Evolutionary conservation across 2,888 invertebrate genomes (phyloP).

Genomic region (Cyaniris semiargus): DNA sequence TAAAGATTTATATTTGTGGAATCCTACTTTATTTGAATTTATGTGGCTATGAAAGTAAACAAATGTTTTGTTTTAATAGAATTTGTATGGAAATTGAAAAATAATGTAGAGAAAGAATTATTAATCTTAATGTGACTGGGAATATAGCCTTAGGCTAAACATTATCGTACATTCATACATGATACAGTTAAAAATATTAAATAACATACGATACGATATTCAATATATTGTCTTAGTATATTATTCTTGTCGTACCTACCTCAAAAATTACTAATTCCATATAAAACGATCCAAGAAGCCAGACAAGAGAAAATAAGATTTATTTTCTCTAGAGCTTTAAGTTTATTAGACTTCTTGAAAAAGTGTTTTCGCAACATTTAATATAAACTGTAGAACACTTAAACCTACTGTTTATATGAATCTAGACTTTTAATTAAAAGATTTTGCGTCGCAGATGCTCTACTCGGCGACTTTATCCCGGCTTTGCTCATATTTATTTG

Average conservation of each 20-base stretch:
- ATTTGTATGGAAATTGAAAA: not conserved
- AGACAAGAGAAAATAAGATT: not conserved
- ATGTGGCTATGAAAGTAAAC: not conserved
- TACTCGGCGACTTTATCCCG: constrained; percentile 32
- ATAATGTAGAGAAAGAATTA: not conserved
- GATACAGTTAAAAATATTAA: not conserved
- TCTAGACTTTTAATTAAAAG: constrained; percentile 28
- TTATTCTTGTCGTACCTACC: not conserved
- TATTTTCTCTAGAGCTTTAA: not conserved
- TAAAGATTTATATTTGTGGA: constrained; percentile 16
- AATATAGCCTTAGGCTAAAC: not conserved
- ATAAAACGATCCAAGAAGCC: not conserved
- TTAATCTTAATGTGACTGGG: not conserved
- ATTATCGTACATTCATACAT: not conserved
- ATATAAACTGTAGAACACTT: not conserved
- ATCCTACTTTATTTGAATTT: constrained; percentile 11
- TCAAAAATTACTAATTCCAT: not conserved
- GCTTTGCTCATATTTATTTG: constrained; percentile 33
- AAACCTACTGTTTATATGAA: constrained; percentile 16
- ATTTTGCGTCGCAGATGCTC: constrained; percentile 24
- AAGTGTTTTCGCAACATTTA: not conserved
- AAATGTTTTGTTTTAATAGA: not conserved
- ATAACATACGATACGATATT: not conserved
- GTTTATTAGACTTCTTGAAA: not conserved
- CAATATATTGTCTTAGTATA: not conserved